These are phyloP conservation scores for Linnaemya tessellans DNA, from an alignment of 2,888 invertebrate genomes.

Conservation along the genomic window DNA sequence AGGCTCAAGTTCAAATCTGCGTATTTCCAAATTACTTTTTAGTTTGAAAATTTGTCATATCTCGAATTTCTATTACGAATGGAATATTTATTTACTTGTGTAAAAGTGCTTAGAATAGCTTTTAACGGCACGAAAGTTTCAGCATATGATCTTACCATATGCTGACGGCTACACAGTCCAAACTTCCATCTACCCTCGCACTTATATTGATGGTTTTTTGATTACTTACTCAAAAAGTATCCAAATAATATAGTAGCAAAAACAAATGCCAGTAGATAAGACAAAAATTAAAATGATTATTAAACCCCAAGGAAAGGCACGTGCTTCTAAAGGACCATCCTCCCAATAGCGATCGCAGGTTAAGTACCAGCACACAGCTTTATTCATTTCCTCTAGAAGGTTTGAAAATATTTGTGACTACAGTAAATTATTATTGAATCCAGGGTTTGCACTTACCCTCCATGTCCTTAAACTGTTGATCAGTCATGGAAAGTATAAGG, in stretches of 20 bases:
- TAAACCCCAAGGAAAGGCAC: constrained; percentile 92
- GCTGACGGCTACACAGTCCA: no score
- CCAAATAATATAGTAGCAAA: constrained; percentile 96
- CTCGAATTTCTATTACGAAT: no score
- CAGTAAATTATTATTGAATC: neutral
- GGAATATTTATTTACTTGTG: no score
- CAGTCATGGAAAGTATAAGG: constrained; percentile 90
- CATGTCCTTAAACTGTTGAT: constrained; percentile 93
- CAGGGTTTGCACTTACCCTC: constrained; percentile 86
- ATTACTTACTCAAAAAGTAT: constrained; percentile 94
- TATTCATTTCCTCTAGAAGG: constrained; percentile 91
- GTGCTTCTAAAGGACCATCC: constrained; percentile 89
- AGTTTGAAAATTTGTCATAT: no score
- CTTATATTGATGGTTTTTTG: constrained; percentile 48
- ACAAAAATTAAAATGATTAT: constrained; percentile 91
- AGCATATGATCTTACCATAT: no score
- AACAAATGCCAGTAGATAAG: constrained; percentile 91
- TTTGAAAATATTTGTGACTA: no score
- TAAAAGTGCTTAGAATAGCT: no score
- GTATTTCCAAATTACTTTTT: no score
- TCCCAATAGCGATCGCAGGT: constrained; percentile 97
- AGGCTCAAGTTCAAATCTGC: no score
- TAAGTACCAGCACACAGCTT: constrained; percentile 95
- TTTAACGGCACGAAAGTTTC: no score
- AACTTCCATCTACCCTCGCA: constrained; percentile 47